Percentiles rank a stretch among this genome's conserved stretches.
Evolutionary conservation across 2,888 invertebrate species (phyloP).

Genomic region (Temnothorax rugatulus): DNA sequence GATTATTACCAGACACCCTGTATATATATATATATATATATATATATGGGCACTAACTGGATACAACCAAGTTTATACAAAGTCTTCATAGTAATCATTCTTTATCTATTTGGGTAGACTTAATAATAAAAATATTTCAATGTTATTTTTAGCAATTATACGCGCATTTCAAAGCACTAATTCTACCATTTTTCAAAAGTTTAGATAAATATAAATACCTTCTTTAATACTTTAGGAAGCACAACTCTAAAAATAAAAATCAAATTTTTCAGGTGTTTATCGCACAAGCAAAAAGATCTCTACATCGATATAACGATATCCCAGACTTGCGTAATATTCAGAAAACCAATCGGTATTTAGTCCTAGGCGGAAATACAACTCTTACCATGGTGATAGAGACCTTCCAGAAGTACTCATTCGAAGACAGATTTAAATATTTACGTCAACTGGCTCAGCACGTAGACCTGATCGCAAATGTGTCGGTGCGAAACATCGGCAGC

Average conservation of each 20-base stretch:
- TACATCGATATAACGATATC: conserved; percentile 87
- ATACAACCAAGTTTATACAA: neutral
- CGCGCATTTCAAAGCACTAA: neutral
- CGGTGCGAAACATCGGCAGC: conserved; percentile 91
- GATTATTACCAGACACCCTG: no score
- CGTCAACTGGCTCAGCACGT: conserved; percentile 89
- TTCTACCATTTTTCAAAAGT: neutral
- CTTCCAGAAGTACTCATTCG: conserved; percentile 85
- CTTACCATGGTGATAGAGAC: conserved; percentile 88
- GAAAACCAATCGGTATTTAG: conserved; percentile 79
- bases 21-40: no score
- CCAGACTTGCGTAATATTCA: conserved; percentile 84
- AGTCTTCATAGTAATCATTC: neutral
- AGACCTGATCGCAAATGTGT: conserved; percentile 90
- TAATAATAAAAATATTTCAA: neutral
- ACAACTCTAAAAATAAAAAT: no score
- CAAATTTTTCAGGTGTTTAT: conserved; percentile 84
- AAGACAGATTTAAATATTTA: conserved; percentile 88
- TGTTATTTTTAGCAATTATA: neutral
- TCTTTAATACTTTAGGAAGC: neutral
- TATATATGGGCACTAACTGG: neutral
- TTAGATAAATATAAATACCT: neutral
- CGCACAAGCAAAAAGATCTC: conserved; percentile 85
- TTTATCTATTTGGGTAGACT: neutral
- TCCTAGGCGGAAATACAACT: conserved; percentile 88